A percentile compares a stretch with the other conserved stretches of the same genome.
Conservation (phyloP, 1,140 invertebrate genomes). For the Cardiocondyla obscurior region DNA sequence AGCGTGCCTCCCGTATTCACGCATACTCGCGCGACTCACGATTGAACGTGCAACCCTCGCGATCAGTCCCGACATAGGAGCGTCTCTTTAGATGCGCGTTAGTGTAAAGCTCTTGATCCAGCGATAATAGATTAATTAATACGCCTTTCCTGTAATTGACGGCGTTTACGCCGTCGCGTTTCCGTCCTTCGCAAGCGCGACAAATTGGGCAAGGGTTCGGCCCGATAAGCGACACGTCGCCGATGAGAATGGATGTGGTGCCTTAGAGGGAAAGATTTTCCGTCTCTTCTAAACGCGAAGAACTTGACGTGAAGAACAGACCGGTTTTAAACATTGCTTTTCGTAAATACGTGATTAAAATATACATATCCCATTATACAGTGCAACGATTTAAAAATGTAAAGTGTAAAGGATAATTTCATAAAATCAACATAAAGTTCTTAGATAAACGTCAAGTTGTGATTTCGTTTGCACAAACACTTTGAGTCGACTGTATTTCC, state of each 20-base stretch:
- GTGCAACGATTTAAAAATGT: no score
- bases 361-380: no score
- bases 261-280: neutral
- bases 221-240: neutral
- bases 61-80: constrained; percentile 7
- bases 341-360: no score
- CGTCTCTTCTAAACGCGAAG: neutral
- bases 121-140: constrained; percentile 62
- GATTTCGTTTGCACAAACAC: neutral
- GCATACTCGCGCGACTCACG: constrained; percentile 40
- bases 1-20: constrained; percentile 48
- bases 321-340: no score
- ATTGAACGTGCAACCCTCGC: constrained; percentile 13
- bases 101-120: constrained; percentile 40
- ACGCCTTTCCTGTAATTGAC: constrained; percentile 53
- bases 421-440: no score
- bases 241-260: neutral
- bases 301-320: neutral
- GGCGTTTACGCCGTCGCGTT: constrained; percentile 16
- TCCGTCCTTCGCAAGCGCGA: constrained; percentile 8
- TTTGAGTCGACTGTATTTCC: no score
- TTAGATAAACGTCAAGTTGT: neutral
- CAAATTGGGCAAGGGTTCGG: constrained; percentile 4
- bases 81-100: constrained; percentile 46
- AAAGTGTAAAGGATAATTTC: no score